Base-by-base conservation (phyloP, 2,113 vertebrate genomes). In the Parus major region DNA sequence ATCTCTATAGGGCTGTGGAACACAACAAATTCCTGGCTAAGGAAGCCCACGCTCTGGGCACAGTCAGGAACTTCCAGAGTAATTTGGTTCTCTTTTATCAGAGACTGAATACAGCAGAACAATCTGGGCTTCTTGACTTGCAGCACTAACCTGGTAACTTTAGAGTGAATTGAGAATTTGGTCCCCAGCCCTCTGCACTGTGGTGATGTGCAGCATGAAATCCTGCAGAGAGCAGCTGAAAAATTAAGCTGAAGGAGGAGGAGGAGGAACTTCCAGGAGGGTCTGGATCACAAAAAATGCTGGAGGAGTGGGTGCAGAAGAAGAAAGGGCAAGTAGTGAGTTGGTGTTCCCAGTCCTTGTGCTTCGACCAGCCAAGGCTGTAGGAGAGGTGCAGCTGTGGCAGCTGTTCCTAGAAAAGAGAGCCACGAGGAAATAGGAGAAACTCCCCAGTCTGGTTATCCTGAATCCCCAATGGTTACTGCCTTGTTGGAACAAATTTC, bases 151-250 rank as follows among this genome's bases (percentile, higher is more conserved):
- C 10, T 0, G 1, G 21, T 3, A 31, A 5, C 28, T 57, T 82
- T 9, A 13, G 35, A 28, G 27, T 12, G n/a, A 83, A 76, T 55
- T 1, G 18, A 28, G 28, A 60, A 23, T 46, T 46, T 21, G 21
- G 29, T 44, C 18, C 39, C 41, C 6, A 8, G 17, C 24, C 6
- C 24, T 25, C 12, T 28, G 10, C 0, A 0, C 15, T 36, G 52
- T 27, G n/a, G 24, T n/a, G 36, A 47, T 13, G 42, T 72, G 47
- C 60, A 65, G 44, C 15, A 4, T 7, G 27, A 79, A 71, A 61
- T 71, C 27, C 42, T 71, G 21, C 25, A 55, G 85, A 68, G 65
- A 42, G 9, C 49, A 86, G n/a, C 50, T 77, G 50, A 57, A 80
- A 69, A 64, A 56, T 6, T 20, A 56, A 52, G 15, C 42, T 80